Evolutionary conservation across 2,113 vertebrate genomes (phyloP), one percentile per base, ranked within the genome.

Genomic region (Eulacestoma nigropectus): DNA sequence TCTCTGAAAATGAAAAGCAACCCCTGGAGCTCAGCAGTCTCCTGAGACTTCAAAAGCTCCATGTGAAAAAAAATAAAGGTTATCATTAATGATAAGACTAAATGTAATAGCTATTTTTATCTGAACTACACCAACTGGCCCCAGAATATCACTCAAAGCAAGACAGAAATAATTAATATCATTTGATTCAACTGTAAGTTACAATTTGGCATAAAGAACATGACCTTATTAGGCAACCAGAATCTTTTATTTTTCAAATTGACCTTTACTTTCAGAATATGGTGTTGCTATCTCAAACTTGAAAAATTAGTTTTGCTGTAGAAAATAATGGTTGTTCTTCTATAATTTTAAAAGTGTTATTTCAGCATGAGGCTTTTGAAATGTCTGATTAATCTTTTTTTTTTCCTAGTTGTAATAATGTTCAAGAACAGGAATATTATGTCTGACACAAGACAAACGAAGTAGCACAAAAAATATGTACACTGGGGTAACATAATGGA

Each of bases 391-490:
- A 70, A 83, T 96, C 84, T 90, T 93, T 95, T 89, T 72, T 70
- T 37, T 73, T 69, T 32, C 42, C 60, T 69, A 39, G 75, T 87
- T 93, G 35, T 47, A 92, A 92, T 85, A 95, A 88, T 7, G 13
- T 42, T 73, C 4, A 4, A 94, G 65, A 95, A 26, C 30, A 79
- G 68, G 55, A 93, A 73, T 83, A 92, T 76, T 88, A 84, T 63
- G 91, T 86, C 94, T 94, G 93, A 92, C 87, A 90, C 47, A 59
- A 96, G 94, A 97, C 35, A 94, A 97, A 97, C 0, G n/a, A 85
- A 95, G 42, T 53, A 60, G 41, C 56, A 75, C 47, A 57, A 86
- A 95, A 95, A 95, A 84, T 95, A 84, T 42, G 80, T 91, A 75
- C 75, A 96, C 76, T 87, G 72, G 62, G 72, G 68, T 85, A 89